Evolutionary conservation across 1,140 invertebrate species (phyloP).

Genomic region (Bicyclus anynana): DNA sequence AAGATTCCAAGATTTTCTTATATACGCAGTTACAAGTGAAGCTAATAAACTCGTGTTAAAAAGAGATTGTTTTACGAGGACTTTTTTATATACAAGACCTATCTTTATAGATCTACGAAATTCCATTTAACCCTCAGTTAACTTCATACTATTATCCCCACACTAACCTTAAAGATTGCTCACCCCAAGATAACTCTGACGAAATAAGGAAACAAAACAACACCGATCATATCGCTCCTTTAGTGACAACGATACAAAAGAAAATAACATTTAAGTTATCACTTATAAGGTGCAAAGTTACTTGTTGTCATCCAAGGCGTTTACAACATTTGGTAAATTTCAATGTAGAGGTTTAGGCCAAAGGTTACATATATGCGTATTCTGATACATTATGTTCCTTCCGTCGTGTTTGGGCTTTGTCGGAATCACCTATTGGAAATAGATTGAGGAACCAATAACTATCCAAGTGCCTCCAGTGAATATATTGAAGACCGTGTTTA

Average conservation of each 20-base stretch:
- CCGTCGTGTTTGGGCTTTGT: neutral
- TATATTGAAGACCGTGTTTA: neutral
- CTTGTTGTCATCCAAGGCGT: neutral
- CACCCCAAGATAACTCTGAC: neutral
- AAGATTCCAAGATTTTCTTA: no score
- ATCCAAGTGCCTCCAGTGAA: neutral
- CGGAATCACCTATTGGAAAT: slow-evolving; percentile 4
- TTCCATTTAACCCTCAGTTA: neutral
- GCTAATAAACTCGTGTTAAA: no score
- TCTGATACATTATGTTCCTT: neutral
- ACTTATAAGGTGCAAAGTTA: neutral
- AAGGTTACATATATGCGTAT: neutral
- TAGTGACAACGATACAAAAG: neutral
- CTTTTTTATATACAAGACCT: no score
- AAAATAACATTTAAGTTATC: neutral
- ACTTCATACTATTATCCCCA: neutral
- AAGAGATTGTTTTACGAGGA: no score
- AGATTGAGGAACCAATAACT: neutral
- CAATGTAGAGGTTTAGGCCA: neutral
- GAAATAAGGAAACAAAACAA: slow-evolving; percentile 4
- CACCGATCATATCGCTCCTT: neutral
- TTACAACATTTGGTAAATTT: neutral
- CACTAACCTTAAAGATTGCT: neutral
- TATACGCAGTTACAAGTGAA: no score
- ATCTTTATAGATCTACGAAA: neutral